Conservation (phyloP, 1,140 invertebrate species). For the Dufourea novaeangliae region DNA sequence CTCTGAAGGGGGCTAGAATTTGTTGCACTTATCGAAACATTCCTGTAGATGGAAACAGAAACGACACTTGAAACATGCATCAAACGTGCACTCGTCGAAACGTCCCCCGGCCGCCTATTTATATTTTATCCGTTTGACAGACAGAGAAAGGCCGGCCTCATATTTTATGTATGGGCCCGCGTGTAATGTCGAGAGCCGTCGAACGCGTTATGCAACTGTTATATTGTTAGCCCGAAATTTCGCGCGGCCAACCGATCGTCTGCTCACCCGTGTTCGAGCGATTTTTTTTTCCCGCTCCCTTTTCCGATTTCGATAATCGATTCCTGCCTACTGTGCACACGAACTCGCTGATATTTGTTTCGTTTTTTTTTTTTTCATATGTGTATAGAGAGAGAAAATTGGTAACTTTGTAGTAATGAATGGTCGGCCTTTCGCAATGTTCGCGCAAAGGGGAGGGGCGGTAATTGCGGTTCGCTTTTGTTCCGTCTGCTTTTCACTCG, state of each 20-base stretch:
- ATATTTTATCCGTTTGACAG: slow-evolving; percentile 9
- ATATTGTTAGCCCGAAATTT: neutral
- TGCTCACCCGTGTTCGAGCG: no score
- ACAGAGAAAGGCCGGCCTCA: neutral
- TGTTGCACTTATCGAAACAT: no score
- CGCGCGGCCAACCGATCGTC: neutral
- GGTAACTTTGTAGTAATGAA: neutral
- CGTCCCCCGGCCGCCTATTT: neutral
- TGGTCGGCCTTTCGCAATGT: neutral
- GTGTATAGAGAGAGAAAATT: no score
- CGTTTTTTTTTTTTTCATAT: no score
- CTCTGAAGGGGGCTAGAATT: no score
- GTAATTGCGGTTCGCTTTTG: neutral
- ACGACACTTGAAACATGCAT: slow-evolving; percentile 18
- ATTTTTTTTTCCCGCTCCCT: neutral
- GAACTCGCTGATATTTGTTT: neutral
- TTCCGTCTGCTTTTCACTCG: slow-evolving; percentile 1
- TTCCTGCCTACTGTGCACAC: neutral
- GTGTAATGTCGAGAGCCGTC: neutral
- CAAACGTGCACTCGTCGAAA: slow-evolving; percentile 3
- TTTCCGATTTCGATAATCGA: neutral
- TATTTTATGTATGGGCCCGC: slow-evolving; percentile 20
- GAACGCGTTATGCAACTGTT: neutral
- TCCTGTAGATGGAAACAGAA: slow-evolving; percentile 1
- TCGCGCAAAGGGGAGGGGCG: neutral